These are phyloP conservation scores for Onychomys torridus DNA, from an alignment of 2,797 vertebrate genomes.

Conservation along the genomic window DNA sequence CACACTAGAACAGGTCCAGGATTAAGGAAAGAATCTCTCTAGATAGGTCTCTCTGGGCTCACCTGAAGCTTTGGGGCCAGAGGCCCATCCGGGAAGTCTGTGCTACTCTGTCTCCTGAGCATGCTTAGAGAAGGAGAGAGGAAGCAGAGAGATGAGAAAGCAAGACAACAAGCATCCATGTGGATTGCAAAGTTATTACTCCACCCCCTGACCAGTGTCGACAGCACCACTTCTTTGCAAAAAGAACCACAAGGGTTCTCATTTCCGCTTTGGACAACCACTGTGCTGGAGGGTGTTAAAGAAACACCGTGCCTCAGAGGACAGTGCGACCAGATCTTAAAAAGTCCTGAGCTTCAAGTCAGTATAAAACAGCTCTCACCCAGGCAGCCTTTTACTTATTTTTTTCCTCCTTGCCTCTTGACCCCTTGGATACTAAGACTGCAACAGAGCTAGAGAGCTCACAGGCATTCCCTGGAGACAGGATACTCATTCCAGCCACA, in stretches of 20 bases:
- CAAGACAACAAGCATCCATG: background rate
- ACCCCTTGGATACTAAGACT: background rate
- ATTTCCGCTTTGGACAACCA: background rate
- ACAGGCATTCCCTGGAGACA: conserved; percentile 33
- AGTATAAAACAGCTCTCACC: background rate
- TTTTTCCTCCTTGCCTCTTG: background rate
- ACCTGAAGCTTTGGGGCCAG: background rate
- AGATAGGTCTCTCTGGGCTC: background rate
- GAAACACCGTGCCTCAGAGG: background rate
- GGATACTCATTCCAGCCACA: background rate
- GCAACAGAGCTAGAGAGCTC: background rate
- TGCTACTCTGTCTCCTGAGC: background rate
- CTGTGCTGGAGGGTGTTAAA: background rate
- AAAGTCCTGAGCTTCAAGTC: background rate
- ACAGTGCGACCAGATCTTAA: background rate
- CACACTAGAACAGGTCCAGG: background rate
- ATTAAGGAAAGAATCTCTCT: background rate
- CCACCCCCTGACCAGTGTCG: too few relatives aligned
- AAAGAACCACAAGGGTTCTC: background rate
- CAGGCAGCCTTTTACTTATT: background rate
- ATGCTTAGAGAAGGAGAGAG: background rate
- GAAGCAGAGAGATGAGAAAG: background rate
- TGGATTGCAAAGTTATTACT: background rate
- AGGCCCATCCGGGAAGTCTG: background rate
- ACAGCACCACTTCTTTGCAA: background rate